Evolutionary conservation across 2,797 vertebrate genomes (phyloP).

Genomic region (Ara ararauna): DNA sequence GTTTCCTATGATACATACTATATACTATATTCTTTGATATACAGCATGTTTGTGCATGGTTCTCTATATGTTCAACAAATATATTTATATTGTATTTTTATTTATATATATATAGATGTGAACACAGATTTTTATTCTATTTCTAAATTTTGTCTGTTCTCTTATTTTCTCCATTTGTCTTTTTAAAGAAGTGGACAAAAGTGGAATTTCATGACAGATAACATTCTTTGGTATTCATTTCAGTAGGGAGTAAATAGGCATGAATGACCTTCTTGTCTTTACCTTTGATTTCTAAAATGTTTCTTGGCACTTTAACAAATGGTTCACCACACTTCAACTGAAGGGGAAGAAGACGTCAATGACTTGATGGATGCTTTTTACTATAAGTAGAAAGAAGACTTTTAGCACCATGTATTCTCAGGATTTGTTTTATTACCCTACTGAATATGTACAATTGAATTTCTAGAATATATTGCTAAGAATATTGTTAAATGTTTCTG

Average conservation of each 20-base stretch:
- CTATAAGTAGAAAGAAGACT: neutral
- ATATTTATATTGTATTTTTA: neutral
- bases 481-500: neutral
- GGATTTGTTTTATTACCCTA: neutral
- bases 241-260: slow-evolving; percentile 21
- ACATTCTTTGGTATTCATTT: slow-evolving; percentile 19
- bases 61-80: neutral
- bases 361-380: slow-evolving; percentile 29
- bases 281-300: slow-evolving; percentile 31
- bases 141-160: neutral
- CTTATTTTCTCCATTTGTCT: neutral
- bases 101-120: neutral
- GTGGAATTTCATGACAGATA: slow-evolving; percentile 2
- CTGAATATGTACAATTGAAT: neutral
- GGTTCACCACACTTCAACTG: slow-evolving; percentile 11
- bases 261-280: slow-evolving; percentile 48
- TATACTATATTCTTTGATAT: neutral
- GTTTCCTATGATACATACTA: neutral
- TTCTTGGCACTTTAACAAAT: slow-evolving; percentile 39
- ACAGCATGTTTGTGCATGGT: neutral
- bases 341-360: slow-evolving; percentile 44
- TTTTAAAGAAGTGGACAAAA: neutral
- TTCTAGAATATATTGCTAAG: neutral
- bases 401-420: neutral
- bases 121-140: neutral